Evolutionary conservation across 2,113 vertebrate genomes (phyloP), one percentile per base, ranked within the genome.

Genomic region (Aegithalos caudatus): DNA sequence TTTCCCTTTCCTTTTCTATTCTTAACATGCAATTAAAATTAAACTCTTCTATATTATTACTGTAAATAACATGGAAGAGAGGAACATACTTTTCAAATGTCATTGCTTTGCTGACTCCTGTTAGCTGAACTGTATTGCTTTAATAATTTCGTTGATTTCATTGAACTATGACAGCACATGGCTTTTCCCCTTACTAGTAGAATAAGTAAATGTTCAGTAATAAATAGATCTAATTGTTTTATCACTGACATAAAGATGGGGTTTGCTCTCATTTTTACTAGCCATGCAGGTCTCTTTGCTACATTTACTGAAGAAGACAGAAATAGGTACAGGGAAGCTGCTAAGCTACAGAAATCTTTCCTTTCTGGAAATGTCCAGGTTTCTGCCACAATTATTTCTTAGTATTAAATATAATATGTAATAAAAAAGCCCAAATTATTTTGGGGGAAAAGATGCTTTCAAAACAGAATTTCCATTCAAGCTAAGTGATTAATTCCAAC

Each of bases 1-100:
- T 61, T 81, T 86, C 51, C 56, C 40, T 25, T 96, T 92, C 66
- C 60, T 81, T 50, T 86, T 72, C 61, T 89, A 15, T 76, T 94
- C 84, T 79, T 71, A 72, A 74, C 37, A 9, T 70, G 53, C 38
- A 81, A 67, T 86, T 94, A 82, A 81, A 89, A n/a, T 81, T 37
- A 78, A 94, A 87, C n/a, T 87, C 20, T 45, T 20, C 16, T 27
- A 5, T 82, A n/a, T 71, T 83, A 33, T 79, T 89, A 58, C 24
- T 48, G 42, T 56, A 71, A 89, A 72, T 45, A 89, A 73, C n/a
- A 65, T 35, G 42, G 31, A 94, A 79, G 48, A 2, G 5, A 73
- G 66, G 71, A 28, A 54, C 31, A 14, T 65, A 14, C n/a, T 69
- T 93, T 85, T 37, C 57, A 85, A 73, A 66, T 74, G 9, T 65